These are phyloP conservation scores for Petaurus breviceps DNA, from an alignment of 2,113 vertebrate genomes.

Conservation along the genomic window DNA sequence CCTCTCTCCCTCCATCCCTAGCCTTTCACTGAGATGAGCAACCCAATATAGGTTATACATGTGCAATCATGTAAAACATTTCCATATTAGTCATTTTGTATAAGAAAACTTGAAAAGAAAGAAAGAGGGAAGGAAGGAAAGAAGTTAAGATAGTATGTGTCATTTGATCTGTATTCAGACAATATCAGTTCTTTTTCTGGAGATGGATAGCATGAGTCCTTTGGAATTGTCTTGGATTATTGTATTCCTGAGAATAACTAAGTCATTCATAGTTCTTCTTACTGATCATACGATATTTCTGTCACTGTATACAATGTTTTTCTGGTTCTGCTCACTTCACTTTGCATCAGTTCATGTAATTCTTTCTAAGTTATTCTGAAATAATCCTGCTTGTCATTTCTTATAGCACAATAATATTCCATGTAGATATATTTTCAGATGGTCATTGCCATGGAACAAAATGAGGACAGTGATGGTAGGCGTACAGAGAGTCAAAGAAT, in stretches of 20 bases:
- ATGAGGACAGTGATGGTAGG: neutral
- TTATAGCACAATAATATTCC: neutral
- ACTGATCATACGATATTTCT: neutral
- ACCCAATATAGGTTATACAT: too few relatives aligned
- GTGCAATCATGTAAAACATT: neutral
- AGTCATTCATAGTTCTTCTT: neutral
- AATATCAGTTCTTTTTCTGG: neutral
- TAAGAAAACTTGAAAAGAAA: neutral
- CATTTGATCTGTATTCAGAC: neutral
- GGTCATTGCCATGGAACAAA: neutral
- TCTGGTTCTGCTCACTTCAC: neutral
- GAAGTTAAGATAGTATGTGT: neutral
- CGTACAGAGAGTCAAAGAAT: neutral
- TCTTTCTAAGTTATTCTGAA: neutral
- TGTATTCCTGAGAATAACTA: neutral
- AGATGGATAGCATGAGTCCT: neutral
- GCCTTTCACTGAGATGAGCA: neutral
- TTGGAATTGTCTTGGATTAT: neutral
- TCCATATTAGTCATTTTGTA: neutral
- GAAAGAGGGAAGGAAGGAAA: too few relatives aligned
- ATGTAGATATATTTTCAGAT: neutral
- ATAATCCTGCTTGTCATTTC: neutral
- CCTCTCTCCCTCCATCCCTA: neutral
- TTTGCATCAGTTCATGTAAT: neutral
- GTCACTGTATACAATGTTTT: neutral